A percentile compares a stretch with the other conserved stretches of the same genome.
phyloP scores from a whole-genome alignment of 2,113 vertebrate species.

The Oxyruncus cristatus region DNA sequence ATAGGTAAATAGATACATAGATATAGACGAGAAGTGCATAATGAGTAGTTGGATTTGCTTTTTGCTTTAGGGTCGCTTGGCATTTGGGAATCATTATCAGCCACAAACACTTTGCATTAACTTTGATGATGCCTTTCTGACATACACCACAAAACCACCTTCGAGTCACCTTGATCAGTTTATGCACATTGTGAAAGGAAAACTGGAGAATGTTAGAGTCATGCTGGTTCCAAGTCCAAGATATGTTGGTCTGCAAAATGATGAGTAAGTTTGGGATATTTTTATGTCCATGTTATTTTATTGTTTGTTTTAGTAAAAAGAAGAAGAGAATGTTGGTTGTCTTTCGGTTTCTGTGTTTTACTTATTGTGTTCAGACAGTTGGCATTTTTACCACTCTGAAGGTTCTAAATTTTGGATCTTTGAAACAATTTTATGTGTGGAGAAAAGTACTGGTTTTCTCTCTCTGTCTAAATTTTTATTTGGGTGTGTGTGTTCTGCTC shows the following conservation, averaged over 20 bases:
- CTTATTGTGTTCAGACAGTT: background rate
- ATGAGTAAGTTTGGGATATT: conserved; percentile 83
- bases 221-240: conserved; percentile 97
- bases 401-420: background rate
- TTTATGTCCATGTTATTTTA: background rate
- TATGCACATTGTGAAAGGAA: conserved; percentile 98
- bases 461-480: background rate
- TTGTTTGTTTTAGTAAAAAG: background rate
- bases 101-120: conserved; percentile 95
- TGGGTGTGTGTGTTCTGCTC: background rate
- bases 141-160: conserved; percentile 96
- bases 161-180: conserved; percentile 97
- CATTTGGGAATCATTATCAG: conserved; percentile 96
- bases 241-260: conserved; percentile 93
- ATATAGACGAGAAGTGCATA: background rate
- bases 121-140: conserved; percentile 96
- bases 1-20: background rate
- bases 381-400: background rate
- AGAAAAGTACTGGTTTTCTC: background rate
- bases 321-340: background rate
- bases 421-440: background rate
- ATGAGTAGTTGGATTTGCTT: background rate
- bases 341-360: background rate
- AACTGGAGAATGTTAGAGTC: conserved; percentile 94
- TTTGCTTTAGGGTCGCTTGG: conserved; percentile 86